Base-by-base conservation (phyloP, 2,888 invertebrate genomes). In the Acanthopleura granulata region DNA sequence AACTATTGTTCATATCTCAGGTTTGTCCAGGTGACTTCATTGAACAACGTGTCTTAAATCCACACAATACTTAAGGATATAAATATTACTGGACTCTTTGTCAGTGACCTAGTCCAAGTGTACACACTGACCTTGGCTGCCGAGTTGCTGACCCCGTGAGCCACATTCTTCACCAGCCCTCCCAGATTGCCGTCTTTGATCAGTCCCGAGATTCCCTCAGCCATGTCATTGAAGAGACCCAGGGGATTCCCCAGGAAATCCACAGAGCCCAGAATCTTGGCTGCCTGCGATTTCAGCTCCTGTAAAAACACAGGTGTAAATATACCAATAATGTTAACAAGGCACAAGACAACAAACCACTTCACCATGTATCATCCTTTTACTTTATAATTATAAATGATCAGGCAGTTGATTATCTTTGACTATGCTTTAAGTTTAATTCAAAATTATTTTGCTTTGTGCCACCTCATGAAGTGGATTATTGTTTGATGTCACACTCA, bases 201-300 rank as follows among this genome's bases (percentile, higher is more conserved):
- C 73, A 99, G 92, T 0, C 97, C 97, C 0, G 96, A 94, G 50
- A 99, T 94, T 49, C 99, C 98, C 91, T 98, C 98, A 0, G 96
- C 95, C 61, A 99, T 95, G 92, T 99, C 99, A 86, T 96, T 96
- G 79, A 98, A 94, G 86, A 99, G 94, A 18, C 99, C 99, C 71
- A 98, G 91, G 1, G 99, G 99, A 92, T 98, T 99, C 61, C 99
- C 99, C 72, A 99, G 93, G 90, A 99, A 98, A 91, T 99, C 99
- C 29, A 98, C 96, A 0, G 98, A 97, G 4, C 97, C 98, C 75
- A 99, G 92, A 87, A 99, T 98, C 82, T 95, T 95, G 9, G 96
- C 96, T 11, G 98, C 97, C 91, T 99, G 98, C 94, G 97, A 96
- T 88, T 95, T 95, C 72, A 99, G 90, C 91, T 97, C 96, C 94